Evolutionary conservation across 2,113 vertebrate species (phyloP), one percentile per base, ranked within the genome.

Genomic region (Arvicanthis niloticus): DNA sequence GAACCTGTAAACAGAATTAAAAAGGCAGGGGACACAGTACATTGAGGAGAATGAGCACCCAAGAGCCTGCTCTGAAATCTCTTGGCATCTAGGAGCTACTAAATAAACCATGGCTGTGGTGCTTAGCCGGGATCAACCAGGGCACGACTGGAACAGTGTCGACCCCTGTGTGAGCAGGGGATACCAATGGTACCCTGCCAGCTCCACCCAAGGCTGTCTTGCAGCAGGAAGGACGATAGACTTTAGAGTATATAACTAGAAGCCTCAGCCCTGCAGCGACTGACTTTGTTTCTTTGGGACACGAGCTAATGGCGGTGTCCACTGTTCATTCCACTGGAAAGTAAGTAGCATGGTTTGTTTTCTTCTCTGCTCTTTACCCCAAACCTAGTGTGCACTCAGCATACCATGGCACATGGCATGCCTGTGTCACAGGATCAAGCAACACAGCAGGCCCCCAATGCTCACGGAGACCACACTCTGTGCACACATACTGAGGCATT

Each of bases 381-480:
- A 93, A 88, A 65, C 37, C 58, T 24, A 8, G 45, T 65, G 13
- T 12, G 17, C 56, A 42, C 29, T 40, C 37, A 75, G 84, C 73
- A 48, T 0, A 10, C 60, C 21, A 58, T 4, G 51, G 51, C 4
- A 3, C 2, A 0, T 26, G 16, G 22, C 8, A 22, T 7, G 6
- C 4, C 8, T 12, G 1, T 1, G 17, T 0, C 0, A 51, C 11
- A 12, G n/a, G 40, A 22, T 13, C 2, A 26, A 42, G 65, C 4
- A 3, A 37, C n/a, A 40, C 9, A 4, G 8, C 29, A 31, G 37
- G 26, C 11, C 53, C 40, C 42, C 0, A 11, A 81, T 0, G 22
- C 34, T 9, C 5, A 4, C 13, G 1, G 2, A 37, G 76, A 3
- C 45, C 9, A 3, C 2, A 3, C 21, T 29, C 85, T 24, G 7